Conservation (phyloP, 2,888 invertebrate genomes). For the Gastracanthus pulcherrimus region DNA sequence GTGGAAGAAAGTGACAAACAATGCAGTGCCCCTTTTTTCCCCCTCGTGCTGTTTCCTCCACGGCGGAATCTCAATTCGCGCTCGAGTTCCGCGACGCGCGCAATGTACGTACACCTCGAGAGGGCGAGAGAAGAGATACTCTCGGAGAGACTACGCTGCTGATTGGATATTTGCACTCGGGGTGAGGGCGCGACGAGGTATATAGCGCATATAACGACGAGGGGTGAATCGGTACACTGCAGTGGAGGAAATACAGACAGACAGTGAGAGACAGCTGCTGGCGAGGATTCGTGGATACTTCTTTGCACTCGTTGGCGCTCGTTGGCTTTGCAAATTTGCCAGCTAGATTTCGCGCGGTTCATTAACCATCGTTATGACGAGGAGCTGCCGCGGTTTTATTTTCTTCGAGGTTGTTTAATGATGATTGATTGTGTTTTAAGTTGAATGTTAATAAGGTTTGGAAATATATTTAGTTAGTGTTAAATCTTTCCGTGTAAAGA, state of each 20-base stretch:
- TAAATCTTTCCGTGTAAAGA: neutral
- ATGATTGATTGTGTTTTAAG: neutral
- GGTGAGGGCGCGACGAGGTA: neutral
- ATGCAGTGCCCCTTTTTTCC: conserved; percentile 31
- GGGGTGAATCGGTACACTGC: no score
- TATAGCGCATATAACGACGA: neutral
- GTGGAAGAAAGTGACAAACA: conserved; percentile 42
- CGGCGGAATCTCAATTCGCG: no score
- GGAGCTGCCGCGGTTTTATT: neutral
- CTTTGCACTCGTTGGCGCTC: no score
- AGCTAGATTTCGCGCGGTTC: neutral
- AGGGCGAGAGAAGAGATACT: no score
- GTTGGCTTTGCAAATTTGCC: no score
- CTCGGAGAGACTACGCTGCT: no score
- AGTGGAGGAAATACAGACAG: neutral
- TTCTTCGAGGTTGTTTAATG: neutral
- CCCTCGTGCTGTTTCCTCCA: neutral
- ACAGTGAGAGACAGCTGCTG: no score
- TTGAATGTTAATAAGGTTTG: no score
- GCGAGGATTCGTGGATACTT: no score
- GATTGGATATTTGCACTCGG: conserved; percentile 1
- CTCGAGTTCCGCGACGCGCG: no score
- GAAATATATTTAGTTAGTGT: neutral
- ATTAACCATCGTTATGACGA: neutral
- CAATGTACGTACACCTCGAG: no score